These are phyloP conservation scores for Pitangus sulphuratus DNA, from an alignment of 2,797 vertebrate genomes.

Conservation along the genomic window DNA sequence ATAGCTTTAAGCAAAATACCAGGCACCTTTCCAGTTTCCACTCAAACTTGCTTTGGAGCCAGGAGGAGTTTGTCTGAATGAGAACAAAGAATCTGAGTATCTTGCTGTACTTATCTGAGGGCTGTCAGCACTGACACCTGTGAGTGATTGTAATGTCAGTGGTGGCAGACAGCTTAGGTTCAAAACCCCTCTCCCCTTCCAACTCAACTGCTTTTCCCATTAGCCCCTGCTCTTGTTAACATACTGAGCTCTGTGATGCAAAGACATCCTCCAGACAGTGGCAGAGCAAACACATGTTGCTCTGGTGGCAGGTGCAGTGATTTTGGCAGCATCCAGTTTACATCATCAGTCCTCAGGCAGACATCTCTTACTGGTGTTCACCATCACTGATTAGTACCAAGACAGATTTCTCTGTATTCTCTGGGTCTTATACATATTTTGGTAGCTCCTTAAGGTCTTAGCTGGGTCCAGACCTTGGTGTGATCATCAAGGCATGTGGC, in stretches of 20 bases:
- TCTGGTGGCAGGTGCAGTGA: not conserved
- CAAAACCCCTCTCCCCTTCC: not conserved
- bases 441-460: not conserved
- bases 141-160: not conserved
- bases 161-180: not conserved
- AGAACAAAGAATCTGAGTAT: not conserved
- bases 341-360: not conserved
- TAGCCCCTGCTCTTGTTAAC: not conserved
- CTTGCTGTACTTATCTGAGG: not conserved
- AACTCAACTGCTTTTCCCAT: not conserved
- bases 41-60: not conserved
- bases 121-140: not conserved
- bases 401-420: not conserved
- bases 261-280: not conserved
- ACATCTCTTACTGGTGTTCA: not conserved
- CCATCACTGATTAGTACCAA: not conserved
- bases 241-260: not conserved
- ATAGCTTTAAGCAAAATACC: not conserved
- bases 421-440: not conserved
- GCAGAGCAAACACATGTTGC: not conserved
- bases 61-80: not conserved
- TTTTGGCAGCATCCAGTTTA: not conserved
- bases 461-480: not conserved
- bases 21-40: conserved; percentile 36
- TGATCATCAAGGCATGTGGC: not conserved